Evolutionary conservation across 2,797 vertebrate genomes (phyloP).

Genomic region (Melanogrammus aeglefinus): DNA sequence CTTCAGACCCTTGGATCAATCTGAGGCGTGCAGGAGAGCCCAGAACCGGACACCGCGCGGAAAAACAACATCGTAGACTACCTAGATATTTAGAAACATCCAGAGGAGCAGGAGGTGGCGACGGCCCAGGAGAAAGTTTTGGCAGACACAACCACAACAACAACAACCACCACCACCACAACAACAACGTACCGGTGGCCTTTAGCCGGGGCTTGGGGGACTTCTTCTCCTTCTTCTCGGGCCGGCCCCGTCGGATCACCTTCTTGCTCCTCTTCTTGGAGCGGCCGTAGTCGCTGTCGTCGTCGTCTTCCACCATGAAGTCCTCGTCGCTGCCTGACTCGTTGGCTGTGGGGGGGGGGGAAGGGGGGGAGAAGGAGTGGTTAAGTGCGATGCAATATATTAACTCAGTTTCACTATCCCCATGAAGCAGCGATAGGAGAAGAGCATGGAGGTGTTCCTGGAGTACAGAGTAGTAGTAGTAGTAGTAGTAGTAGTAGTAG

Average conservation of each 20-base stretch:
- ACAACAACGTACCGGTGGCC: constrained; percentile 84
- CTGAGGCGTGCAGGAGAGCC: too few relatives aligned
- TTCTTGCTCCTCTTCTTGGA: constrained; percentile 98
- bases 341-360: constrained; percentile 55
- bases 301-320: constrained; percentile 96
- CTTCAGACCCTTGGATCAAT: too few relatives aligned
- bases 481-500: too few relatives aligned
- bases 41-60: too few relatives aligned
- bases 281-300: constrained; percentile 95
- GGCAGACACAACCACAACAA: background rate
- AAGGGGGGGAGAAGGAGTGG: background rate
- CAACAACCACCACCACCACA: background rate
- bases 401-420: too few relatives aligned
- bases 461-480: too few relatives aligned
- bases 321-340: constrained; percentile 93
- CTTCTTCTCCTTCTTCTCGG: constrained; percentile 97
- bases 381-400: too few relatives aligned
- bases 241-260: constrained; percentile 88
- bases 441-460: background rate
- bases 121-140: too few relatives aligned
- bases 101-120: too few relatives aligned
- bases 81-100: too few relatives aligned
- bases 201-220: constrained; percentile 98
- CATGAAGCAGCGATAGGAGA: background rate
- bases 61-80: too few relatives aligned